These are phyloP conservation scores for Eclectus roratus DNA, from an alignment of 2,113 vertebrate species.

Conservation along the genomic window DNA sequence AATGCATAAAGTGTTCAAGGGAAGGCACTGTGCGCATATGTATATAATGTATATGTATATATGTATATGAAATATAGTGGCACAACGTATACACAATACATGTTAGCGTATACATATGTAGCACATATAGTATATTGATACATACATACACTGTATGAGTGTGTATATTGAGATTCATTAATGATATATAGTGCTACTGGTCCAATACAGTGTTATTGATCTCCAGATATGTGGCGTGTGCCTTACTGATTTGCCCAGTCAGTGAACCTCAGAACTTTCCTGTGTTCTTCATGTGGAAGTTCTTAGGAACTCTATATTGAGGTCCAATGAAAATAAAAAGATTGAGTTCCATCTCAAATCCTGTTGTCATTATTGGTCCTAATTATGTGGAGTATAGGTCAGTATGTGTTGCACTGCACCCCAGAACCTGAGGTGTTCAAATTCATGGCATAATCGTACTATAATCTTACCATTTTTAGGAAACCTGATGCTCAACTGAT, in stretches of 20 bases:
- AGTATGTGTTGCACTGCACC: fast-evolving
- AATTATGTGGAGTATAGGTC: neutral
- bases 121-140: neutral
- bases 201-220: neutral
- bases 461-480: neutral
- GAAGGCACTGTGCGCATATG: neutral
- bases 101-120: no score
- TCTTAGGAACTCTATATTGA: neutral
- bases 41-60: neutral
- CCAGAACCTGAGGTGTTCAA: neutral
- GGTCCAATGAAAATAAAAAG: neutral
- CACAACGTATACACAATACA: neutral
- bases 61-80: neutral
- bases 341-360: neutral
- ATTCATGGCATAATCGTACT: neutral
- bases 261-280: neutral
- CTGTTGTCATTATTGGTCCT: neutral
- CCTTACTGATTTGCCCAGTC: neutral
- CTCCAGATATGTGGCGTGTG: fast-evolving
- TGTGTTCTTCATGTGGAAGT: neutral
- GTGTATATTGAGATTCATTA: neutral
- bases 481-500: neutral
- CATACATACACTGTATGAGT: neutral
- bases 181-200: neutral
- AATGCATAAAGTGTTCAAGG: neutral